Evolutionary conservation across 2,888 invertebrate species (phyloP), one percentile per base, ranked within the genome.

Genomic region (Thysanoteuthis rhombus): DNA sequence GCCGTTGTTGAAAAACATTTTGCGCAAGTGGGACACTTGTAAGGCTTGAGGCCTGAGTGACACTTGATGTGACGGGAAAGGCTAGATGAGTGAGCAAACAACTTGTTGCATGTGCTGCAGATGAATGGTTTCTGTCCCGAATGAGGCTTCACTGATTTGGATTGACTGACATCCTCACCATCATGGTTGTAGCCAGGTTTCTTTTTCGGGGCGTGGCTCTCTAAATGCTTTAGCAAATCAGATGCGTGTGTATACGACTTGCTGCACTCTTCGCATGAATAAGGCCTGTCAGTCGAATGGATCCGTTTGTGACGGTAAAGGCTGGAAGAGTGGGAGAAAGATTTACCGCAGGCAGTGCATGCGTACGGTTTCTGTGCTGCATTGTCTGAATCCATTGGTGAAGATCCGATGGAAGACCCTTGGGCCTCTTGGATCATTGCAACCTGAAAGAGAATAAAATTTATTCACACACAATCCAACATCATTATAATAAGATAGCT

Each of bases 41-140:
- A 92, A 19, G 92, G 92, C 92, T 45, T 92, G 25, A 92, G 92
- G 16, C 92, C 92, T 10, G 92, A 92, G 92, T 92, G 92, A 22
- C 92, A 92, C 19, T 92, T 92, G n/a, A 92, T 45, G 36, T 92
- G 92, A 16, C 92, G 92, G 16, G 92, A 92, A 92, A 92, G 92
- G 32, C 92, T 92, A 12, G 92, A 92, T 16, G 92, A 45, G 42
- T 92, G 92, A 42, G 92, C 92, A 92, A 92, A 92, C 5, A 32
- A 92, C 40, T 92, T 92, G 92, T 92, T 8, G 32, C 92, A 92
- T 16, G 45, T 92, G 22, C 39, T 92, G 92, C 92, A 92, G 32
- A 8, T 92, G 32, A 45, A 92, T 25, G 92, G 92, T n/a, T 39
- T 42, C 10, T n/a, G 40, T 2, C 92, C 92, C 2, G 92, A 42